A percentile compares a stretch with the other conserved stretches of the same genome.
Conservation (phyloP, 2,888 invertebrate species). For the Glyphotaelius pellucidus region DNA sequence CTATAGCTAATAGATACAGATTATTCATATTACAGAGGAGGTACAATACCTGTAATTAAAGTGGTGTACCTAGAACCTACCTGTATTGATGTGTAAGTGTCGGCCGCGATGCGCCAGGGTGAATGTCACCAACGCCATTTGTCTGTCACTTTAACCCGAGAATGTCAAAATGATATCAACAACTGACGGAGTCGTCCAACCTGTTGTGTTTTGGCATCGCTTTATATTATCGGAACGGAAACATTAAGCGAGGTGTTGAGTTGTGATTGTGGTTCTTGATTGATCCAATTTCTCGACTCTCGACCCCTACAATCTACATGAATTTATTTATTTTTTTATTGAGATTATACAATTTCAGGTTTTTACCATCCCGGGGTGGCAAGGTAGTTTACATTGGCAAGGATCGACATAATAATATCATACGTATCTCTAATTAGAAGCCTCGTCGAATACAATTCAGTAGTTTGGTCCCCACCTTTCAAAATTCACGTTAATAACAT, state of each 20-base stretch:
- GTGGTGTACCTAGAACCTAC: not conserved
- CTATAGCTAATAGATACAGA: not conserved
- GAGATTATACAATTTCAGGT: not conserved
- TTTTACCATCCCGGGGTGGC: not conserved
- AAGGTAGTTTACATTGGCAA: too few species aligned
- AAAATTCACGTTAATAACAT: too few species aligned
- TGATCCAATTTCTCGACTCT: not conserved
- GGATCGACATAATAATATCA: too few species aligned
- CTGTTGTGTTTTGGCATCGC: not conserved
- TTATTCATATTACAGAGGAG: not conserved
- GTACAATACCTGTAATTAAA: not conserved
- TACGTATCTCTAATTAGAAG: too few species aligned
- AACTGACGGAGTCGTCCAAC: not conserved
- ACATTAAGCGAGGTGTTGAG: not conserved
- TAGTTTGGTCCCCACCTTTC: too few species aligned
- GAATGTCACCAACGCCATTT: slow-evolving; percentile 16
- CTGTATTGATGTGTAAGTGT: not conserved
- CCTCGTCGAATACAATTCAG: too few species aligned
- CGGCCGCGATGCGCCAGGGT: not conserved
- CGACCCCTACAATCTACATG: not conserved
- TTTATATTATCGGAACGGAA: not conserved
- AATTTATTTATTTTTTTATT: not conserved
- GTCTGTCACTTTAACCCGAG: not conserved
- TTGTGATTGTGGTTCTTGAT: not conserved
- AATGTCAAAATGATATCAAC: slow-evolving; percentile 7